These are phyloP conservation scores for Drosophila rhopaloa DNA, from an alignment of 1,140 invertebrate genomes.

Conservation along the genomic window DNA sequence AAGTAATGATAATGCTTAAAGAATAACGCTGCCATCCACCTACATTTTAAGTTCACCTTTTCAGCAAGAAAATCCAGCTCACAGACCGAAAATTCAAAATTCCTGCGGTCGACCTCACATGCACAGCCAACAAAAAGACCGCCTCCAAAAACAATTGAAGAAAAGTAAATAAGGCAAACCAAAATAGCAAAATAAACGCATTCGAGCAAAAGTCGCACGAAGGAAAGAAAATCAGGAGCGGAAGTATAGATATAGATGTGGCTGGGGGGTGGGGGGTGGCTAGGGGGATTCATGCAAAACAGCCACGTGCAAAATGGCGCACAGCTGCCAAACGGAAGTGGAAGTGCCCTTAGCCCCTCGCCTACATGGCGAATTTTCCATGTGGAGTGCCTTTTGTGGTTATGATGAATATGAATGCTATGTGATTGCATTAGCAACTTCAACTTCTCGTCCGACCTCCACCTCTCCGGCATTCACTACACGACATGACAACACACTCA, in stretches of 20 bases:
- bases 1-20: too few relatives aligned
- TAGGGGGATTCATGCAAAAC: slow-evolving; percentile 31
- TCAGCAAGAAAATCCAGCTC: not conserved
- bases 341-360: slow-evolving; percentile 8
- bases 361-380: slow-evolving; percentile 35
- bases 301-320: slow-evolving; percentile 58
- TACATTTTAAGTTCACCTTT: too few relatives aligned
- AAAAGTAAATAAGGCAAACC: slow-evolving; percentile 6
- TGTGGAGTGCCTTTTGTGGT: slow-evolving; percentile 76
- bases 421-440: slow-evolving; percentile 82
- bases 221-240: slow-evolving; percentile 19
- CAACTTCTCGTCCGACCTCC: slow-evolving; percentile 32
- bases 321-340: slow-evolving; percentile 49
- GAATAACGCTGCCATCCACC: too few relatives aligned
- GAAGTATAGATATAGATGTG: slow-evolving; percentile 20
- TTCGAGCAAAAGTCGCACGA: slow-evolving; percentile 6
- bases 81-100: not conserved
- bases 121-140: not conserved
- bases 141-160: slow-evolving; percentile 23
- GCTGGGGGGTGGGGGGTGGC: not conserved
- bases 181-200: slow-evolving; percentile 15
- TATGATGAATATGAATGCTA: slow-evolving; percentile 83
- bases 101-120: not conserved
- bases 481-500: slow-evolving; percentile 65
- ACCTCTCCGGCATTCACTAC: slow-evolving; percentile 9